Evolutionary conservation across 2,797 vertebrate genomes (phyloP), one percentile per base, ranked within the genome.

Genomic region (Crax fasciolata): DNA sequence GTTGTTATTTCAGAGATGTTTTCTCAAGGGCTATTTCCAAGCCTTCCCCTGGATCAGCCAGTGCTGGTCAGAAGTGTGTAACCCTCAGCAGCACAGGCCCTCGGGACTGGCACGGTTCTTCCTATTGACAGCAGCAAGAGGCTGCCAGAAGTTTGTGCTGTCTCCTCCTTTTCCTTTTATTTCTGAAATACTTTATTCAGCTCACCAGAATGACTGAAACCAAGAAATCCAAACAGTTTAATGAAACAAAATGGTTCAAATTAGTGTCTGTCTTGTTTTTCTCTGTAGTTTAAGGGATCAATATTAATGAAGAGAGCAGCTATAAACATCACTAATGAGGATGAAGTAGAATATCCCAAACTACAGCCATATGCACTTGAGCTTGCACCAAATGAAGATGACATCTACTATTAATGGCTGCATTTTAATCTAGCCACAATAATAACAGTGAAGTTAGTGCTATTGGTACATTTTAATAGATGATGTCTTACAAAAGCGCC

Each of bases 381-480:
- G 91, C 76, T 89, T 54, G 32, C 85, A 96, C 75, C 90, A 94
- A 96, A 90, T 78, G 96, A 96, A 94, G 97, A 98, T 97, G 96
- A 97, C 96, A 94, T 68, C 51, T 63, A 83, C 70, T 95, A 98
- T 96, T 96, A 97, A 83, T 93, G 80, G 94, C 97, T 98, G 79
- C 94, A 97, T 98, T 98, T 98, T 96, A 98, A 98, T 96, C 95
- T 93, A 89, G 93, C 93, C 78, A 97, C 98, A 98, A 98, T 94
- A 96, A 27, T 96, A 98, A 97, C 97, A 96, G 94, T 77, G 88
- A 97, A 97, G 97, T 98, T 98, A 97, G 89, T 44, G 49, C 97
- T 97, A 97, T 97, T 98, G 97, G 97, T 98, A 98, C 98, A 99
- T 98, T 98, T 98, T 98, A 99, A 99, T 98, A 97, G 98, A 98